Evolutionary conservation across 2,113 vertebrate species (phyloP), one percentile per base, ranked within the genome.

Genomic region (Pelmatolapia mariae): DNA sequence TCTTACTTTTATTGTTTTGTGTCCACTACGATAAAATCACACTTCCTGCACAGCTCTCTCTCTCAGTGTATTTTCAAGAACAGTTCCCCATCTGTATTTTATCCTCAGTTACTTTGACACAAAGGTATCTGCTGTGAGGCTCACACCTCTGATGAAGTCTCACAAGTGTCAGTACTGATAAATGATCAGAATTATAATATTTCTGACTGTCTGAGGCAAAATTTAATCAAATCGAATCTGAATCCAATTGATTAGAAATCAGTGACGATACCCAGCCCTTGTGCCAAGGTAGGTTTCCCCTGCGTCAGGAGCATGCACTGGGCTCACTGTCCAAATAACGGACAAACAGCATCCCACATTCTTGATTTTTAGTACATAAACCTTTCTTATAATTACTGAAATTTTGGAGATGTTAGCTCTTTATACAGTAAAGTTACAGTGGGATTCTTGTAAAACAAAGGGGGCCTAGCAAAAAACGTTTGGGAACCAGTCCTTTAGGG

Each of bases 211-310:
- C 22, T 57, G 29, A 19, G 29, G 0, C 16, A 4, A 61, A 61
- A 33, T 63, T 0, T 11, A 19, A 63, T 19, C 29, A 33, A 63
- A 63, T 61, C 0, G 0, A 33, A 61, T 61, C 15, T 19, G 22
- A 57, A 57, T 26, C 54, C 54, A 15, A 57, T 26, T 57, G 56
- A 29, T 59, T 59, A 1, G 0, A 57, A 57, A 57, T 57, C 13
- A 0, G 0, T 29, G 13, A 59, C 8, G 24, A 59, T 59, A 33
- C 16, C 29, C 29, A 33, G 59, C 16, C 0, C 29, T 61, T 61
- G 29, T 19, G 26, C 56, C 56, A 31, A 59, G 26, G 56, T 18
- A 61, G 57, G 57, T 61, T 61, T 61, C 29, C 57, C 9, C 57
- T 61, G 57, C 15, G 1, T 6, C 1, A 0, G 26, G 26, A 2